These are phyloP conservation scores for Notarius quadriscutis DNA, from an alignment of 2,113 vertebrate species.

Conservation along the genomic window DNA sequence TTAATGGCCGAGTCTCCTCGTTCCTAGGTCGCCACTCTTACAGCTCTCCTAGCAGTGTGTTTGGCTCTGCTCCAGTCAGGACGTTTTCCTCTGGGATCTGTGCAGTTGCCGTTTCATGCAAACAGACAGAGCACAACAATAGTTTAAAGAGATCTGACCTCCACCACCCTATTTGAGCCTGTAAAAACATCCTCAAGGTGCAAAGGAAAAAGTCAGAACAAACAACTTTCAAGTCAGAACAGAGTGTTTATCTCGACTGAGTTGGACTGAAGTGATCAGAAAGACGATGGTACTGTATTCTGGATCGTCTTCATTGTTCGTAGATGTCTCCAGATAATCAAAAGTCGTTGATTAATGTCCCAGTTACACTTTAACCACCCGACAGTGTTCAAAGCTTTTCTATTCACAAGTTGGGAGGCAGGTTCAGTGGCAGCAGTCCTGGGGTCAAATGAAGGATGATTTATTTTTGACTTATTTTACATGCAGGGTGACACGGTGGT, in stretches of 20 bases:
- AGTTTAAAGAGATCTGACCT: slow-evolving; percentile 25
- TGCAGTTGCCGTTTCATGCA: slow-evolving; percentile 18
- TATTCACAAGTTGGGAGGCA: background rate
- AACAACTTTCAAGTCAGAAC: background rate
- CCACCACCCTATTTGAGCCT: background rate
- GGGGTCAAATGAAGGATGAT: no score
- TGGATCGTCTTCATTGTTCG: slow-evolving; percentile 1
- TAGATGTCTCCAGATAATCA: background rate
- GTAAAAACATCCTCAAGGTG: slow-evolving; percentile 41
- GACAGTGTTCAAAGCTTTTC: background rate
- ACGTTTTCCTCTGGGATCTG: slow-evolving; percentile 31
- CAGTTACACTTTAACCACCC: slow-evolving; percentile 14
- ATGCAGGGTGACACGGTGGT: background rate
- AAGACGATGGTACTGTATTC: background rate
- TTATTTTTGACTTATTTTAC: background rate
- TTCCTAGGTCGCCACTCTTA: slow-evolving; percentile 41
- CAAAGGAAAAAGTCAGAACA: slow-evolving; percentile 4
- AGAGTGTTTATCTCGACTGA: slow-evolving; percentile 14
- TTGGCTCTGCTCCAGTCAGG: slow-evolving; percentile 46
- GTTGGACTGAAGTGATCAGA: slow-evolving; percentile 11
- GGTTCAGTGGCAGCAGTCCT: background rate
- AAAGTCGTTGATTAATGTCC: background rate
- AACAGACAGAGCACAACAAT: slow-evolving; percentile 48
- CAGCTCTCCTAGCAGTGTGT: slow-evolving; percentile 55
- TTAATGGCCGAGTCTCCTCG: slow-evolving; percentile 64